Percentiles rank a stretch among this genome's conserved stretches.
These are phyloP conservation scores for Drosophila erecta DNA, from an alignment of 1,140 invertebrate genomes.

Conservation along the genomic window DNA sequence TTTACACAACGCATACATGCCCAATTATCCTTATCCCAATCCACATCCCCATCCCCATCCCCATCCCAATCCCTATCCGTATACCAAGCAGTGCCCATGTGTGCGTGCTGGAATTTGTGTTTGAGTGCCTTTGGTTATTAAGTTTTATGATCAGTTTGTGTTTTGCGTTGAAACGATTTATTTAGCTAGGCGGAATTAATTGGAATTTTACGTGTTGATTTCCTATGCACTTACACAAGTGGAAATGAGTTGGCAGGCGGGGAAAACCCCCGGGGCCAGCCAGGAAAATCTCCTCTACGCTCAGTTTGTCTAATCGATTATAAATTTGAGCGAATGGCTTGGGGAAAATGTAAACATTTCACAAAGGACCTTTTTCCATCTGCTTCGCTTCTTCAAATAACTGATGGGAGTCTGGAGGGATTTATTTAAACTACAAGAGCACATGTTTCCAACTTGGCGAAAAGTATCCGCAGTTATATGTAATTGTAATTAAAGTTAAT, in stretches of 20 bases:
- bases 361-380: neutral
- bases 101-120: conserved; percentile 11
- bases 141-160: conserved; percentile 82
- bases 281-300: conserved; percentile 9
- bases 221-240: conserved; percentile 36
- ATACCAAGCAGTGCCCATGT: neutral
- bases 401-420: neutral
- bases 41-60: too few relatives aligned
- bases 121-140: conserved; percentile 67
- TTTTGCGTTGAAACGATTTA: conserved; percentile 81
- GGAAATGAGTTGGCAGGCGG: neutral
- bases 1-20: conserved; percentile 59
- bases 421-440: neutral
- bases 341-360: conserved; percentile 12
- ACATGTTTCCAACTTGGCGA: neutral
- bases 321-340: conserved; percentile 7
- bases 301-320: conserved; percentile 42
- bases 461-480: too few relatives aligned
- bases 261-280: conserved; percentile 9
- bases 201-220: conserved; percentile 83
- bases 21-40: conserved; percentile 29
- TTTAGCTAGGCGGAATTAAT: conserved; percentile 83
- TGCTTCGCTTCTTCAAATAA: neutral
- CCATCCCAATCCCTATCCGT: too few relatives aligned
- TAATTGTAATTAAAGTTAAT: too few relatives aligned